Evolutionary conservation across 2,888 invertebrate genomes (phyloP).

Genomic region (Chesias legatella): DNA sequence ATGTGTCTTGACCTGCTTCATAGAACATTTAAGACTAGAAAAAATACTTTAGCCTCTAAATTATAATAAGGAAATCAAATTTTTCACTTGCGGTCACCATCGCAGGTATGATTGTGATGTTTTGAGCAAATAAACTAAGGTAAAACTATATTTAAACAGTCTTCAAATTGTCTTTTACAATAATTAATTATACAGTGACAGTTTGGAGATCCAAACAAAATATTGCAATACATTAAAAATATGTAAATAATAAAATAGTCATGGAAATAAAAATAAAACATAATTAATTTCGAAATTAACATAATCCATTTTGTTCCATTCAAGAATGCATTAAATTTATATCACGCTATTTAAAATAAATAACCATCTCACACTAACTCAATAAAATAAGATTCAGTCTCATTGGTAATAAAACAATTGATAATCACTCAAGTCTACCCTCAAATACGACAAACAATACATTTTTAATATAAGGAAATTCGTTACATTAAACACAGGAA

Average conservation of each 20-base stretch:
- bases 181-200: slow-evolving; percentile 30
- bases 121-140: slow-evolving; percentile 44
- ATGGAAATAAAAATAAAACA: slow-evolving; percentile 32
- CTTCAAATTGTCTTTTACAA: slow-evolving; percentile 62
- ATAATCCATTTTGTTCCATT: slow-evolving; percentile 19
- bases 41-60: slow-evolving; percentile 45
- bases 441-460: slow-evolving; percentile 53
- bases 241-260: slow-evolving; percentile 21
- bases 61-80: slow-evolving; percentile 17
- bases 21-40: slow-evolving; percentile 58
- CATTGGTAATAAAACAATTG: slow-evolving; percentile 67
- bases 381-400: slow-evolving; percentile 76
- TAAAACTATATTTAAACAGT: slow-evolving; percentile 52
- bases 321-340: slow-evolving; percentile 15
- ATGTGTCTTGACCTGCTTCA: slow-evolving; percentile 41
- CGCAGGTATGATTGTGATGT: slow-evolving; percentile 45
- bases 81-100: slow-evolving; percentile 33
- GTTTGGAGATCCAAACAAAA: neutral
- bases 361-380: slow-evolving; percentile 62
- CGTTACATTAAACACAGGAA: slow-evolving; percentile 41
- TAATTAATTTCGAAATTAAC: slow-evolving; percentile 13
- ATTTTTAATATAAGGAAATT: slow-evolving; percentile 41
- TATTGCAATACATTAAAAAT: slow-evolving; percentile 6
- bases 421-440: slow-evolving; percentile 59
- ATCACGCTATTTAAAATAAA: slow-evolving; percentile 37